phyloP scores from a whole-genome alignment of 2,888 invertebrate species.

The Dysmachus trigonus region DNA sequence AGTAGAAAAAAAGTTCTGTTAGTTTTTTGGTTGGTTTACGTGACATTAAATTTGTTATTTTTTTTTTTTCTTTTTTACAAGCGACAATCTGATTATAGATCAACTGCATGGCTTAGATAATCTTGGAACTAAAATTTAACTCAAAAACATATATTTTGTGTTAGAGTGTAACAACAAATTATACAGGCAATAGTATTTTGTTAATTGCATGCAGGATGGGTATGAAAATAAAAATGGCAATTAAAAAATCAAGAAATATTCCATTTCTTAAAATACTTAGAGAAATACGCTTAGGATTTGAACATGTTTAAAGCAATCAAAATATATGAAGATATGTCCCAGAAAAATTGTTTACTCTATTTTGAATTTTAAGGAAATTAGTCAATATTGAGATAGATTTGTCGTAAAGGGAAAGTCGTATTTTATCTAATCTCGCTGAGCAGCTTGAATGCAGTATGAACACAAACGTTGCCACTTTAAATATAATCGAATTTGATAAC shows the following conservation, averaged over 20 bases:
- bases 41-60: constrained; percentile 34
- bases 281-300: background rate
- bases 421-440: too few relatives aligned
- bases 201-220: constrained; percentile 45
- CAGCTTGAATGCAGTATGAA: too few relatives aligned
- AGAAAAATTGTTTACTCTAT: background rate
- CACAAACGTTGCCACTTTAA: too few relatives aligned
- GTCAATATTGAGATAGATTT: too few relatives aligned
- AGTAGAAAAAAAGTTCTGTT: constrained; percentile 31
- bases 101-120: constrained; percentile 43
- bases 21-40: constrained; percentile 34
- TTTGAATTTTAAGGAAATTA: background rate
- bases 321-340: background rate
- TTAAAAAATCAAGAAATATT: constrained; percentile 9
- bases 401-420: too few relatives aligned
- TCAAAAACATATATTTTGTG: constrained; percentile 21
- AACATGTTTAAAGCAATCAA: background rate
- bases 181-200: constrained; percentile 4
- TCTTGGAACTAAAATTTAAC: constrained; percentile 45
- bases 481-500: too few relatives aligned
- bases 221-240: constrained; percentile 45
- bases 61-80: background rate
- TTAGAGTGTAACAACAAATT: constrained; percentile 27
- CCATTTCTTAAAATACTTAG: background rate
- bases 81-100: constrained; percentile 42